Base-by-base conservation (phyloP, 2,797 vertebrate species). In the Gobionotothen gibberifrons region DNA sequence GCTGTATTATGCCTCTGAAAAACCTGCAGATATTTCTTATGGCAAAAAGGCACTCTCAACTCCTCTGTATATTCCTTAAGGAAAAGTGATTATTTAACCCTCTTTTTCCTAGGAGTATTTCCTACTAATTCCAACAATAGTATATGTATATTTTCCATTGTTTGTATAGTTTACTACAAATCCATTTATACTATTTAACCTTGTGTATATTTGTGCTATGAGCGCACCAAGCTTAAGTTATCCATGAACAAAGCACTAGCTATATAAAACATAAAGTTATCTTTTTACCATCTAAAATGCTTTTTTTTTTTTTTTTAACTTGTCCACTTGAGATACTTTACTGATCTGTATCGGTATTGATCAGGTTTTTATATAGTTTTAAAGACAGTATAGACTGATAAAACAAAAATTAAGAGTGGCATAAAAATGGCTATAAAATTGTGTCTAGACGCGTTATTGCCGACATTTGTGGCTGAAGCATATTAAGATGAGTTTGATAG, bases 391-490 rank as follows among this genome's bases (percentile, higher is more conserved):
- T 7, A 70, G 67, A 36, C 61, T 52, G 78, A 84, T 85, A 84
- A 86, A 82, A 65, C 49, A 53, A 79, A 65, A 82, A 86, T 81
- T 88, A 88, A 79, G 52, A 64, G 47, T 46, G 32, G 3, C 59
- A 64, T 85, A 76, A 88, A 90, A 87, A 53, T 1, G 19, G 53
- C 70, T 36, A 61, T 89, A 79, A 89, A 90, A 87, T 44, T 29
- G 42, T 26, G 78, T 85, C 76, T 85, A 83, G 79, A 90, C 46
- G 5, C 48, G 69, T 78, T 84, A 88, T 77, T 79, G 80, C 67
- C 61, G 21, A 52, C 78, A 10, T 76, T 54, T 57, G 70, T 48
- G 69, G 65, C 57, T 69, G 56, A 77, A 56, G 70, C 68, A 40
- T 32, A 74, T 74, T 75, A 59, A 78, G 64, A 80, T 29, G 9